These are phyloP conservation scores for Alaudala cheleensis DNA, from an alignment of 2,113 vertebrate species.

Conservation along the genomic window DNA sequence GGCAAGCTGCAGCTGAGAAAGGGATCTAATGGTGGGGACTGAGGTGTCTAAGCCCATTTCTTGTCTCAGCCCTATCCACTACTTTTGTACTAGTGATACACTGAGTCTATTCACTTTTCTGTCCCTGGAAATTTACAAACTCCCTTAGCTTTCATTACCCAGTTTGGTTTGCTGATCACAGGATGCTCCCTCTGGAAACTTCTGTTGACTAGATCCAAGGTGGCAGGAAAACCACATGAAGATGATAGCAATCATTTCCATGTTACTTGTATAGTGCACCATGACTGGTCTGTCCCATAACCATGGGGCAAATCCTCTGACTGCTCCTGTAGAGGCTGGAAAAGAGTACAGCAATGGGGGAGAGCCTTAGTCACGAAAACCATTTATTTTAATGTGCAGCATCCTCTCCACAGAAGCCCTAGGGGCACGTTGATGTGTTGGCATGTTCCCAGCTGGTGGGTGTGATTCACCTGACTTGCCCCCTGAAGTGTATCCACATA, in stretches of 20 bases:
- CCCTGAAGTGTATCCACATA: neutral
- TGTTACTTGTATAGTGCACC: neutral
- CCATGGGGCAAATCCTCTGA: neutral
- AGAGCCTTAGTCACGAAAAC: neutral
- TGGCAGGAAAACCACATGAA: rapidly evolving
- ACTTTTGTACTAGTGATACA: rapidly evolving
- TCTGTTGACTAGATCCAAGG: neutral
- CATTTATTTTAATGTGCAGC: neutral
- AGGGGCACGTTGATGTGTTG: rapidly evolving
- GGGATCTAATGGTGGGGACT: neutral
- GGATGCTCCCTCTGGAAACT: neutral
- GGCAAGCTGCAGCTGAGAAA: neutral
- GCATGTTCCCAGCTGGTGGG: neutral
- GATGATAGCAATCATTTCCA: neutral
- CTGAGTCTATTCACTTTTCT: neutral
- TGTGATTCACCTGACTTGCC: neutral
- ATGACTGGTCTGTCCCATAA: neutral
- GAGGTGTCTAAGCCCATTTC: neutral
- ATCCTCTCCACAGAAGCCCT: neutral
- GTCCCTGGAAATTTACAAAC: neutral
- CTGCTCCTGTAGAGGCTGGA: neutral
- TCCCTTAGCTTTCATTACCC: neutral
- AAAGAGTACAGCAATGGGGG: neutral
- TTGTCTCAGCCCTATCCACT: neutral
- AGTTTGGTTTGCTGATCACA: neutral